A percentile compares a stretch with the other conserved stretches of the same genome.
These are phyloP conservation scores for Scaptomyza reducta DNA, from an alignment of 2,888 invertebrate genomes.

Conservation along the genomic window DNA sequence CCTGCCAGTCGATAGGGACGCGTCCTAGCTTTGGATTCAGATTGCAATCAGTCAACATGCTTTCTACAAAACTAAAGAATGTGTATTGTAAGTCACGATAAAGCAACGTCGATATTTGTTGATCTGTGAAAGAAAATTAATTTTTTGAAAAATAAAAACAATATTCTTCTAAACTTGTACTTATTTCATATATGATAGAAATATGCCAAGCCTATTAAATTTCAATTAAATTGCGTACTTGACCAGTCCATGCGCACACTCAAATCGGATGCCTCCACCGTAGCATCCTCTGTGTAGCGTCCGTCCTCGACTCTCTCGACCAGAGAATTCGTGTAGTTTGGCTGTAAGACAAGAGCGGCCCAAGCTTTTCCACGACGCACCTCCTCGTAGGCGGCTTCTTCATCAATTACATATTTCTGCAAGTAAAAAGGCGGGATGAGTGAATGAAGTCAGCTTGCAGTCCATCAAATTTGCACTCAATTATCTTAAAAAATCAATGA, in stretches of 20 bases:
- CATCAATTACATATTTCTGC: slow-evolving; percentile 86
- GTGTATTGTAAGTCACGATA: slow-evolving; percentile 90
- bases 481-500: slow-evolving; percentile 63
- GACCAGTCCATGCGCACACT: slow-evolving; percentile 92
- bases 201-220: not conserved
- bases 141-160: not conserved
- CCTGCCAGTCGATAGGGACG: slow-evolving; percentile 86
- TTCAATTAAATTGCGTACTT: slow-evolving; percentile 86
- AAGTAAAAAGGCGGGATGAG: not conserved
- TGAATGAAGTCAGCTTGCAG: slow-evolving; percentile 31
- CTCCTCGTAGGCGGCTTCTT: slow-evolving; percentile 87
- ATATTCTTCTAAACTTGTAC: no score
- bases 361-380: slow-evolving; percentile 90
- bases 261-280: slow-evolving; percentile 88
- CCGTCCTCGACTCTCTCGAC: slow-evolving; percentile 87
- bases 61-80: slow-evolving; percentile 89
- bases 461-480: slow-evolving; percentile 59
- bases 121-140: slow-evolving; percentile 87
- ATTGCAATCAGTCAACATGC: slow-evolving; percentile 87
- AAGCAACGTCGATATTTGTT: slow-evolving; percentile 93
- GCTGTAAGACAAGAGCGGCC: slow-evolving; percentile 90
- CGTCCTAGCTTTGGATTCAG: slow-evolving; percentile 86
- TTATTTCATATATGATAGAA: no score
- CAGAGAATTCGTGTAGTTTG: slow-evolving; percentile 90
- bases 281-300: slow-evolving; percentile 86